Base-by-base conservation (phyloP, 1,140 invertebrate genomes). In the Drosophila truncata region DNA sequence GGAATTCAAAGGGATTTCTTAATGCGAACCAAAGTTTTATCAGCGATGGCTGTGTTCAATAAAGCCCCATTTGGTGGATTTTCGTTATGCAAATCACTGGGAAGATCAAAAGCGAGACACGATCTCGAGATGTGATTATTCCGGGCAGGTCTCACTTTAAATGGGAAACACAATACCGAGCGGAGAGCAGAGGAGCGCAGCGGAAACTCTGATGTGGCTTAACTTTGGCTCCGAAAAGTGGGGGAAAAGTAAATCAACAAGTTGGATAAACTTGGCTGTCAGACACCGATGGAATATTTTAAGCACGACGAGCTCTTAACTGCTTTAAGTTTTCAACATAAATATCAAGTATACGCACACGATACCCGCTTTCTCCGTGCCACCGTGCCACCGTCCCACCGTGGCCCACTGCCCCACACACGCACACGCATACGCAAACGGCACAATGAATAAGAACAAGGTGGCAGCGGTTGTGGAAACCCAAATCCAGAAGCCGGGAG, bases 321-420 rank as follows among this genome's bases (percentile, higher is more conserved):
- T 83, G 83, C 84, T 87, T 87, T 88, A 87, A 87, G 84, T 87
- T 87, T 87, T 87, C 84, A 87, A 88, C 84, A 80, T 78, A 88
- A 87, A 87, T 87, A 87, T 88, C 78, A 87, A 88, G 84, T 88
- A 83, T 87, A 87, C 84, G 84, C 73, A 67, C 52, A 47, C 42
- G 65, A 76, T 61, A 73, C 81, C 65, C 49, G 50, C 50, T 44
- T 20, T 37, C 59, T 44, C 27, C 25, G 16, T 29, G 23, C 46
- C 46, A 25, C 46, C 6, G 13, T 25, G 25, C 23, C 25, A n/a
- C n/a, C n/a, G n/a, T n/a, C n/a, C 7, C 44, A 16, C 13, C n/a
- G n/a, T 25, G 44, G 20, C 44, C 14, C 54, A 52, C 55, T 47
- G 20, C 49, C 58, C 59, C 29, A 46, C 59, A 71, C 20, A 39